phyloP scores from a whole-genome alignment of 1,140 invertebrate species.

The Drosophila funebris region DNA sequence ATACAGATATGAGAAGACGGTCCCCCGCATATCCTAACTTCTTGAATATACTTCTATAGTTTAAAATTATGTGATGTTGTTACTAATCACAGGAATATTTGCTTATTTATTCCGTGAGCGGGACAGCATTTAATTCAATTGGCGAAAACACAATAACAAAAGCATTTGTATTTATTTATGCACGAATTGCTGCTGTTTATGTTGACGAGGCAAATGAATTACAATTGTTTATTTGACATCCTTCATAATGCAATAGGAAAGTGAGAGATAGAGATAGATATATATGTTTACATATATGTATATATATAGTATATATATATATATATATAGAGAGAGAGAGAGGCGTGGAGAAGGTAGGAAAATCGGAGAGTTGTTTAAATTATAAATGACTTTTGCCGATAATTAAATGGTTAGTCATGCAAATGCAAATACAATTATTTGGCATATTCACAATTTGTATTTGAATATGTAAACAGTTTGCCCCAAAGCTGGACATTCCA shows the following conservation, averaged over 20 bases:
- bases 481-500: neutral
- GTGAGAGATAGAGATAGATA: neutral
- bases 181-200: conserved; percentile 43
- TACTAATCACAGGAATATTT: conserved; percentile 17
- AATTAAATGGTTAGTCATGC: conserved; percentile 68
- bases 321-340: too few relatives aligned
- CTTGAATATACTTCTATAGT: too few relatives aligned
- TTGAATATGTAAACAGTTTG: neutral
- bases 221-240: conserved; percentile 57
- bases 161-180: conserved; percentile 55
- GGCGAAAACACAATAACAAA: conserved; percentile 32
- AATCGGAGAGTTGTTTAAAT: conserved; percentile 50
- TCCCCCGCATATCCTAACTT: too few relatives aligned
- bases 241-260: neutral
- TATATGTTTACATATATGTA: too few relatives aligned
- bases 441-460: neutral
- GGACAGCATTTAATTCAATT: conserved; percentile 31
- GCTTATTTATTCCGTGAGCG: neutral
- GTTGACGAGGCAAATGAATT: conserved; percentile 60
- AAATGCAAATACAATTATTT: conserved; percentile 54
- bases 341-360: conserved; percentile 1
- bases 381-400: conserved; percentile 69
- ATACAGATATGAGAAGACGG: too few relatives aligned
- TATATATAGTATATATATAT: too few relatives aligned
- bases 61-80: conserved; percentile 23